Evolutionary conservation across 2,888 invertebrate genomes (phyloP), one percentile per base, ranked within the genome.

Genomic region (Synergus laeviventris): DNA sequence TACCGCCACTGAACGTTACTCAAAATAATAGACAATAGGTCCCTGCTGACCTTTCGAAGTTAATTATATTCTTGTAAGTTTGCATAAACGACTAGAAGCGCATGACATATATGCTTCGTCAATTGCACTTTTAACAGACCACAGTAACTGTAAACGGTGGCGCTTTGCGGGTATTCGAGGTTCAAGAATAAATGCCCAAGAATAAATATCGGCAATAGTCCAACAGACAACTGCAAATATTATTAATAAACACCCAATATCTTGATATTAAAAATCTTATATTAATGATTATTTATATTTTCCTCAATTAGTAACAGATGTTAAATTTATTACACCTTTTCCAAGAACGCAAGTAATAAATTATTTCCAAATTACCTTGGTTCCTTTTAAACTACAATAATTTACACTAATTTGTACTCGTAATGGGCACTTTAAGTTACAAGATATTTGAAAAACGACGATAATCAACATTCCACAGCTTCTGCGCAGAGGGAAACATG

Each of bases 131-230:
- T 87, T 85, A 85, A 81, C 85, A 86, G 84, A 88, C 88, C 88
- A 85, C 88, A 87, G 84, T 85, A 49, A 85, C 86, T 86, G 84
- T 86, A 87, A 87, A 87, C 87, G 87, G 87, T 85, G 87, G 86
- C 86, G 79, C 66, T 81, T 81, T 83, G 83, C 81, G 83, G 84
- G 80, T 79, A 42, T 59, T 78, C 74, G 64, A 70, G 62, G 75
- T 62, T 73, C 16, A 56, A 31, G 9, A 49, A 49, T 42, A 42
- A n/a, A 49, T 18, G 24, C 45, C 18, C 21, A 3, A 64, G 38
- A 64, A 9, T 39, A 39, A 12, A 42, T 8, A 49, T 9, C n/a
- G 9, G 9, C n/a, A 49, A n/a, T n/a, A 49, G 9, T 18, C 5
- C n/a, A 49, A 49, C 49, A 49, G n/a, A 49, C 2, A 39, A 49